phyloP scores from a whole-genome alignment of 1,140 invertebrate species.

The Orchesella cincta region DNA sequence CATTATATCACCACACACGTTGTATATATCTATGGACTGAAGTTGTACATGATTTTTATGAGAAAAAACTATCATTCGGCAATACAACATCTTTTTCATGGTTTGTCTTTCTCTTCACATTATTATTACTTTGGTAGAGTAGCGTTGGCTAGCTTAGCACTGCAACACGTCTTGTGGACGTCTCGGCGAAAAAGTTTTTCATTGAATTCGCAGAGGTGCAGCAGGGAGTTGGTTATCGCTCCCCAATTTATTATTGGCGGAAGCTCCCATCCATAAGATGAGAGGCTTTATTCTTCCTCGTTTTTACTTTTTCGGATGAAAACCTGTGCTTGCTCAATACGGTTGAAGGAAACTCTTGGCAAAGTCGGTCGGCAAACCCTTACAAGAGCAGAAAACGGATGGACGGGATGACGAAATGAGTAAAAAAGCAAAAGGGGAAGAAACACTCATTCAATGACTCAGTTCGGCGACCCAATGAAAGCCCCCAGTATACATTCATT shows the following conservation, averaged over 20 bases:
- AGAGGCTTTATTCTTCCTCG: background rate
- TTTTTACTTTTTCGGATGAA: background rate
- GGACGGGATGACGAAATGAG: conserved; percentile 7
- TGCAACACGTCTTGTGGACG: too few relatives aligned
- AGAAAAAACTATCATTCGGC: background rate
- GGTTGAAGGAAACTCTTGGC: background rate
- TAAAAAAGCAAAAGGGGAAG: background rate
- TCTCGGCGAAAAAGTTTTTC: too few relatives aligned
- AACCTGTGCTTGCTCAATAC: background rate
- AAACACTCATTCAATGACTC: background rate
- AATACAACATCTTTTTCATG: background rate
- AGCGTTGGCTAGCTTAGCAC: too few relatives aligned
- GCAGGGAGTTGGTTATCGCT: too few relatives aligned
- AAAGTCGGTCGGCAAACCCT: background rate
- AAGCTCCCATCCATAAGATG: background rate
- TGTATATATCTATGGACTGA: too few relatives aligned
- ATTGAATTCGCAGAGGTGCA: too few relatives aligned
- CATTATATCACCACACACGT: too few relatives aligned
- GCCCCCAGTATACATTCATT: too few relatives aligned
- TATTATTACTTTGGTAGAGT: conserved; percentile 17
- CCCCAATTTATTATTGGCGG: background rate
- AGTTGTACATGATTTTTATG: background rate
- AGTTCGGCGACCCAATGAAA: too few relatives aligned
- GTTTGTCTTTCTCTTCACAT: conserved; percentile 8
- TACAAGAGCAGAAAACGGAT: background rate